Percentiles rank a stretch among this genome's conserved stretches.
Conservation (phyloP, 2,113 vertebrate genomes). For the Megaceryle torquata region DNA sequence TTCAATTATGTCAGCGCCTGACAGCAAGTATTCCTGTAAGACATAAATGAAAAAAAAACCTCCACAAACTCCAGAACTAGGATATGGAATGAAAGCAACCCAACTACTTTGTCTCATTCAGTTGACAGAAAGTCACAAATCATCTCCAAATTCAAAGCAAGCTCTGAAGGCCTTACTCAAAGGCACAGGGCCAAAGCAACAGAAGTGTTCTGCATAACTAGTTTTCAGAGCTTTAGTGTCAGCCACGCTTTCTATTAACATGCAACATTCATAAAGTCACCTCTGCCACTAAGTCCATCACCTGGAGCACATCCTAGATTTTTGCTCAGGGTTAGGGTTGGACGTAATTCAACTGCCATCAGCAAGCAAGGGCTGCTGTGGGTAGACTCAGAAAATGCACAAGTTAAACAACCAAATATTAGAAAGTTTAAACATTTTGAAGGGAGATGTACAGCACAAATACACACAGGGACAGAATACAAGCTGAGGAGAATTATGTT, state of each 20-base stretch:
- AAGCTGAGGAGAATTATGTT: neutral
- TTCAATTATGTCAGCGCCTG: slow-evolving; percentile 94
- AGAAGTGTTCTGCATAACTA: neutral
- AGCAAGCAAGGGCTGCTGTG: neutral
- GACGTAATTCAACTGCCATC: neutral
- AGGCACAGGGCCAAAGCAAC: neutral
- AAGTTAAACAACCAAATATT: neutral
- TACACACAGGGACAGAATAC: neutral
- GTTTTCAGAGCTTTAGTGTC: neutral
- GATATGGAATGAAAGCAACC: neutral
- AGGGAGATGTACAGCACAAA: neutral
- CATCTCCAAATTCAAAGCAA: neutral
- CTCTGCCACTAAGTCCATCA: neutral
- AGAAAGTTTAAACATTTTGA: neutral
- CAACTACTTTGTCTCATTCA: neutral
- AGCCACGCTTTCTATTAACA: neutral
- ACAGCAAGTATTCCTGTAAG: slow-evolving; percentile 88
- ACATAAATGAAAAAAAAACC: neutral
- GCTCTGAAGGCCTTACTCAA: neutral
- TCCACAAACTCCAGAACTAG: neutral
- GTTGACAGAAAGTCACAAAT: neutral
- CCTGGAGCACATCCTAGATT: neutral
- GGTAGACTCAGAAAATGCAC: neutral
- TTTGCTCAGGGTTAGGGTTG: neutral
- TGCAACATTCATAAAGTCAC: neutral